Evolutionary conservation across 2,888 invertebrate genomes (phyloP), one percentile per base, ranked within the genome.

Genomic region (Chrysotoxum bicinctum): DNA sequence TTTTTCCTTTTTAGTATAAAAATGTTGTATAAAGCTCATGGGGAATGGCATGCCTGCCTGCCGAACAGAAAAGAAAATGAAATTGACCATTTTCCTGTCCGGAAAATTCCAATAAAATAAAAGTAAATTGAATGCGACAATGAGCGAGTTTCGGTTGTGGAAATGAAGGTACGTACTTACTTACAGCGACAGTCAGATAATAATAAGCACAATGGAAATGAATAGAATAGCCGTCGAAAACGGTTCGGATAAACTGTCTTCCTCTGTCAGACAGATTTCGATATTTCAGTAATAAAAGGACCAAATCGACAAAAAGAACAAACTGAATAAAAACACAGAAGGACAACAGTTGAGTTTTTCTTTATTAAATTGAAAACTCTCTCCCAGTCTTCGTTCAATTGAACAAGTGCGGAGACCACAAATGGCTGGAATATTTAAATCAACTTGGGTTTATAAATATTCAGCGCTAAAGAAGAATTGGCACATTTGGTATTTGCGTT

Each of bases 81-180:
- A 85, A 85, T 85, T 81, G 85, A 85, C 85, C 85, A 85, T 81
- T 85, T 85, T 85, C 81, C 85, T 85, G 85, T 85, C 85, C 81
- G 85, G 85, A 85, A 85, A 81, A 85, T 85, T 81, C 76, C 72
- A 81, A 81, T 85, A 76, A 81, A 85, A 76, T 62, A 56, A 81
- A 85, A 85, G 76, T 72, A 69, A 83, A 81, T 85, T 81, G 81
- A 85, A 85, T 77, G 85, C 81, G 85, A 85, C 85, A 85, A 85
- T 85, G 85, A 85, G 76, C 45, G 45, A 30, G 30, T 45, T 73
- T 68, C 26, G 14, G 14, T 16, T 30, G 23, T 52, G 54, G 32
- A 69, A 58, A 37, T 37, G 62, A 74, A 62, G 80, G 80, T 73
- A 82, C 74, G 79, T 77, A 82, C 78, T 82, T 85, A 85, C 85